Evolutionary conservation across 1,140 invertebrate genomes (phyloP).

Genomic region (Aphelinus certus): DNA sequence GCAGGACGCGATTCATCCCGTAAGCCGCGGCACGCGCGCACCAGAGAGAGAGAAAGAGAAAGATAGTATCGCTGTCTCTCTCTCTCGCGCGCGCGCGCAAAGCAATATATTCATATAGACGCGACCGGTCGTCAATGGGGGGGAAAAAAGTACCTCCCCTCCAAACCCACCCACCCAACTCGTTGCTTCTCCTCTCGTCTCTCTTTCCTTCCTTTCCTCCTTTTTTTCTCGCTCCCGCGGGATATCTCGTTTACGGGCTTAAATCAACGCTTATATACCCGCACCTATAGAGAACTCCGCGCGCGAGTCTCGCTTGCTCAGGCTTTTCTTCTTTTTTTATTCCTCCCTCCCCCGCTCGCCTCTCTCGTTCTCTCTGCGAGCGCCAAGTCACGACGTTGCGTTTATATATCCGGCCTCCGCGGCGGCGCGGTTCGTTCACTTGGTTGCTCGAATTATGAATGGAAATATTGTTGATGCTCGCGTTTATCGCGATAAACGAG

Average conservation of each 20-base stretch:
- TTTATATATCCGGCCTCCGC: too few species aligned
- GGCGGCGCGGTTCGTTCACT: too few species aligned
- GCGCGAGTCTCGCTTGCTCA: neutral
- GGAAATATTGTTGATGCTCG: too few species aligned
- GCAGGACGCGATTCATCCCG: slow-evolving; percentile 24
- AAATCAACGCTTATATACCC: slow-evolving; percentile 9
- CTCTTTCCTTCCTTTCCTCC: neutral
- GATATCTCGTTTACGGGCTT: slow-evolving; percentile 30
- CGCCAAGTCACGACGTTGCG: too few species aligned
- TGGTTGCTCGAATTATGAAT: too few species aligned
- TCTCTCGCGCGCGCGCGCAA: neutral
- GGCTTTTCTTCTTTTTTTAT: too few species aligned
- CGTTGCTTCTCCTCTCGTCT: neutral
- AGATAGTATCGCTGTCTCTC: too few species aligned
- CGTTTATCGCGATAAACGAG: too few species aligned
- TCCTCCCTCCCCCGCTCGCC: too few species aligned
- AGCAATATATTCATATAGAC: slow-evolving; percentile 19
- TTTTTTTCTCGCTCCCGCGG: neutral
- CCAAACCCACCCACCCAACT: neutral
- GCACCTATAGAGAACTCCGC: neutral
- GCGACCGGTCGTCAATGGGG: neutral
- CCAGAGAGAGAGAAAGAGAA: too few species aligned
- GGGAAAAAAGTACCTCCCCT: neutral
- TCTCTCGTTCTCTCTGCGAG: too few species aligned
- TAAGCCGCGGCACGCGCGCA: neutral